Evolutionary conservation across 2,113 vertebrate species (phyloP), one percentile per base, ranked within the genome.

Genomic region (Conger conger): DNA sequence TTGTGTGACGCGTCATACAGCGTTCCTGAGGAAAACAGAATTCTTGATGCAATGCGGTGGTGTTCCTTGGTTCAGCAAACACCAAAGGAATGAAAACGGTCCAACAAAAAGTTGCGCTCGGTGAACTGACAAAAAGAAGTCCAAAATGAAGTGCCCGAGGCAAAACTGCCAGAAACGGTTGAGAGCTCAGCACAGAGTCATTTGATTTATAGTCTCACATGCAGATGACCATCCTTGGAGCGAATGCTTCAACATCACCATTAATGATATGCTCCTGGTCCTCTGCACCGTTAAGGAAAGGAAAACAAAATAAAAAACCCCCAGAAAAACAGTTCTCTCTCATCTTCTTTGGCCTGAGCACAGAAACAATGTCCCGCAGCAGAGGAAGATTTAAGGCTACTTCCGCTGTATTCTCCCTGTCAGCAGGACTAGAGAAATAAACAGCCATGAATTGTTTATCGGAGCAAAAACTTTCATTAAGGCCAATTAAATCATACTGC

Each of bases 401-500:
- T 36, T 23, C 33, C 18, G 13, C 2, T 54, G 35, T 79, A 79
- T 23, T 45, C 33, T 38, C 53, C 23, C 11, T 20, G 4, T 84
- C 27, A 60, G 9, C 68, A 45, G 20, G 85, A 37, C 42, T 27
- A n/a, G n/a, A 42, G 45, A 80, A 57, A 84, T 78, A 86, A 83
- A 86, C 80, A 79, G 82, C 81, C 40, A n/a, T 54, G 3, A 17
- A 15, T 36, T 6, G 27, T 84, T 80, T 86, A 8, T 91, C 60
- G 78, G 36, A 9, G 33, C 9, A 88, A 78, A 76, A 57, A 77
- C 78, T 81, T 84, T 82, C 77, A 90, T 81, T 77, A 88, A 89
- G 50, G 83, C 77, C 86, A 89, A 88, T 53, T 63, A 68, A 87
- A 85, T 88, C 57, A 88, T 87, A 83, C 82, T 79, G 36, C 53